phyloP scores from a whole-genome alignment of 2,113 vertebrate species.

The Thalassoma bifasciatum region DNA sequence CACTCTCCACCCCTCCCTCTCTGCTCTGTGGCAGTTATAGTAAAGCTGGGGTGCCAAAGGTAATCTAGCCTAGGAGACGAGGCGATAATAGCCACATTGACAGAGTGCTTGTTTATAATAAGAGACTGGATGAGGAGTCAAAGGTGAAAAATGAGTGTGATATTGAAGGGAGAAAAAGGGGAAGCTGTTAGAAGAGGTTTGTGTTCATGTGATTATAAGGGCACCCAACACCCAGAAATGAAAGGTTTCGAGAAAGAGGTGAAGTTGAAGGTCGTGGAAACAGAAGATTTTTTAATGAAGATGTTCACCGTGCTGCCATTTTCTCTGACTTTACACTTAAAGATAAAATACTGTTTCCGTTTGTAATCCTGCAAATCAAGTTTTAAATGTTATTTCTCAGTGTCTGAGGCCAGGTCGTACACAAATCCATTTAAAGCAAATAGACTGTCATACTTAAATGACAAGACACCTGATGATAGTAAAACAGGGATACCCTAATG shows the following conservation, averaged over 20 bases:
- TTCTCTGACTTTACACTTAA: too few species aligned
- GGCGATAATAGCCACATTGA: constrained; percentile 79
- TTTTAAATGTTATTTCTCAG: too few species aligned
- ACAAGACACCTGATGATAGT: too few species aligned
- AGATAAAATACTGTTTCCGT: too few species aligned
- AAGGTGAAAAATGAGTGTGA: constrained; percentile 82
- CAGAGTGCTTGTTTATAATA: constrained; percentile 75
- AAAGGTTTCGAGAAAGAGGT: constrained; percentile 31
- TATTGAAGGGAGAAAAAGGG: constrained; percentile 69
- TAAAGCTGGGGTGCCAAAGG: constrained; percentile 68
- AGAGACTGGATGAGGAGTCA: constrained; percentile 77
- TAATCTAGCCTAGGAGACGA: constrained; percentile 78
- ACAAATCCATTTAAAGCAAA: too few species aligned
- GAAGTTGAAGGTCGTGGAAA: constrained; percentile 24
- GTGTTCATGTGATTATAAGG: constrained; percentile 68
- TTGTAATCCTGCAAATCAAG: too few species aligned
- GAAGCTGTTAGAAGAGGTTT: constrained; percentile 48
- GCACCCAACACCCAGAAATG: constrained; percentile 47
- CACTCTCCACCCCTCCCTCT: constrained; percentile 14
- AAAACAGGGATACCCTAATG: too few species aligned
- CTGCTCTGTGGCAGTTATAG: constrained; percentile 51
- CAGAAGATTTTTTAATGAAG: constrained; percentile 8
- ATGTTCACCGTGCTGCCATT: not conserved
- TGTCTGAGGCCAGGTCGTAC: too few species aligned
- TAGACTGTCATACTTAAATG: too few species aligned